Evolutionary conservation across 2,113 vertebrate species (phyloP).

Genomic region (Brevimyrus niger): DNA sequence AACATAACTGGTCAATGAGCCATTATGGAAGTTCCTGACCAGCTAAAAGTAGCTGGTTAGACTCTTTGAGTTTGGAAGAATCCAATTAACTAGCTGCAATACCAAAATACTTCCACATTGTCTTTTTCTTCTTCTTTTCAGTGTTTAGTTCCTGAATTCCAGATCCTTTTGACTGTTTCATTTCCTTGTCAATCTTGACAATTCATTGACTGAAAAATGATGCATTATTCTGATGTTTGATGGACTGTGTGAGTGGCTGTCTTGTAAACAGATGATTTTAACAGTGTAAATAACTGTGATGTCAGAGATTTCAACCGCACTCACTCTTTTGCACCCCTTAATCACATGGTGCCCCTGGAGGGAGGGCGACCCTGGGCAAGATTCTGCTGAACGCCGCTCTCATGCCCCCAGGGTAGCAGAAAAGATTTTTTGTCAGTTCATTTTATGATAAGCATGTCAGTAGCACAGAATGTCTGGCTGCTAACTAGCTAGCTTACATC

Average conservation of each 20-base stretch:
- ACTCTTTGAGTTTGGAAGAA: not conserved
- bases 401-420: too few species aligned
- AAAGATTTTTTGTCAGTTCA: too few species aligned
- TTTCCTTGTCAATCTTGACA: not conserved
- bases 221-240: not conserved
- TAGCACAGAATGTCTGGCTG: too few species aligned
- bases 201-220: not conserved
- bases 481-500: too few species aligned
- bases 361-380: too few species aligned
- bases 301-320: too few species aligned
- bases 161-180: not conserved
- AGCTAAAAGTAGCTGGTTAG: not conserved
- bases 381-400: too few species aligned
- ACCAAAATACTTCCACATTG: not conserved
- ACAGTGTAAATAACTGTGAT: not conserved
- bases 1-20: not conserved
- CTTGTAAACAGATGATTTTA: not conserved
- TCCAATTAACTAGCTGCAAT: not conserved
- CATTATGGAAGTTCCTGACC: not conserved
- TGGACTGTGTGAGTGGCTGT: not conserved
- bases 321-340: too few species aligned
- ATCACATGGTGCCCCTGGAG: too few species aligned
- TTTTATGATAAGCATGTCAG: too few species aligned
- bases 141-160: not conserved
- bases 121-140: not conserved